A percentile compares a stretch with the other conserved stretches of the same genome.
phyloP scores from a whole-genome alignment of 2,888 invertebrate genomes.

The Bembecia ichneumoniformis region DNA sequence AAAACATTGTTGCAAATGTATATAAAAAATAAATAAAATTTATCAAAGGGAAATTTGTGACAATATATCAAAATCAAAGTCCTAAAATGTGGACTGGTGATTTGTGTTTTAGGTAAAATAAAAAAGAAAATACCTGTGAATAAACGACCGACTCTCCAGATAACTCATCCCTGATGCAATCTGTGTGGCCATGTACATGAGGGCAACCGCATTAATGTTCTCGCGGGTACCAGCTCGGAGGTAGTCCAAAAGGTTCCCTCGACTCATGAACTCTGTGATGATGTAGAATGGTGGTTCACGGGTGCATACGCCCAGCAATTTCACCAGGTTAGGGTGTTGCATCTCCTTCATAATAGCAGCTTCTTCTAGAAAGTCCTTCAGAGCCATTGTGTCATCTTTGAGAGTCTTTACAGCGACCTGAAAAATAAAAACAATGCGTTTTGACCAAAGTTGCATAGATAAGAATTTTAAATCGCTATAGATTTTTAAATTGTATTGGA shows the following conservation, averaged over 20 bases:
- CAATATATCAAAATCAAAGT: no score
- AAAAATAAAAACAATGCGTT: neutral
- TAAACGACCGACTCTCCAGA: constrained; percentile 94
- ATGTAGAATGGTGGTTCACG: constrained; percentile 99
- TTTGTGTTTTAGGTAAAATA: neutral
- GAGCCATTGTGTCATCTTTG: constrained; percentile 99
- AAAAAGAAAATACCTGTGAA: constrained; percentile 78
- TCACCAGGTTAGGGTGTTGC: constrained; percentile 98
- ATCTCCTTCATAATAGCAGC: constrained; percentile 99
- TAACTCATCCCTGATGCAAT: constrained; percentile 99
- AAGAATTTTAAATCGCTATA: no score
- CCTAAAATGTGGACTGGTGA: no score
- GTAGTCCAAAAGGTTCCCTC: constrained; percentile 97
- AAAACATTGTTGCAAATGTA: no score
- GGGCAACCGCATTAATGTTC: constrained; percentile 92
- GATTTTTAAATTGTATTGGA: no score
- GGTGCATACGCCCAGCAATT: constrained; percentile 97
- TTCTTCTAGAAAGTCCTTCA: constrained; percentile 99
- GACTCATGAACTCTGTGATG: constrained; percentile 99
- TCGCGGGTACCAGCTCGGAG: constrained; percentile 88
- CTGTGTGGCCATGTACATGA: constrained; percentile 99
- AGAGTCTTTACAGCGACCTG: constrained; percentile 96
- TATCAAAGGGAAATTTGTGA: no score
- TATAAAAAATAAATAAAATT: no score
- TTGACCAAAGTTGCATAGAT: neutral